Evolutionary conservation across 2,888 invertebrate species (phyloP), one percentile per base, ranked within the genome.

Genomic region (Pollenia griseotomentosa): DNA sequence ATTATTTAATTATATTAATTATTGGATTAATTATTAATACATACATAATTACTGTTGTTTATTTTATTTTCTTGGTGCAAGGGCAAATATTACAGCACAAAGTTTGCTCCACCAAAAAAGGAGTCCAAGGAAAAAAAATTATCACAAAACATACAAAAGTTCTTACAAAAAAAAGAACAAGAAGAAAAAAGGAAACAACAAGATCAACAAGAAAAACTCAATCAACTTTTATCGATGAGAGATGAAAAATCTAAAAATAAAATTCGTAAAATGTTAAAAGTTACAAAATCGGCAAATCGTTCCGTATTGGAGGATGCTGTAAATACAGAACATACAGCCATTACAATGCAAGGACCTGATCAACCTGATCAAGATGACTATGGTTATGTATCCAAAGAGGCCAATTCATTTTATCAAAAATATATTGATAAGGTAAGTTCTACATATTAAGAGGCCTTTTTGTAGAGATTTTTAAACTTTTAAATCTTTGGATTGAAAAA

Each of bases 331-430:
- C 96, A 97, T 89, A 97, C 97, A 14, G 96, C 96, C 5, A 95
- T 97, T 6, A 97, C 97, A 0, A 93, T 96, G 51, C 95, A 95
- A 70, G 97, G 97, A 0, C 96, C 96, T 0, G 95, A 96, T 1
- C 97, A 97, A 90, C 97, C 97, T 0, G 98, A 98, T 90, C 97
- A 97, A 91, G 98, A 98, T 94, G 98, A 98, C 91, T 98, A 98
- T 91, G 98, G 98, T 0, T 98, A 97, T 91, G 97, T 97, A 55
- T 98, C 98, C 0, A 96, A 96, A 90, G 96, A 96, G 92, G 96
- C 97, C 1, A 95, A 97, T 61, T 96, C 96, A 44, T 95, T 96
- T 89, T 97, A 97, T 92, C 95, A 96, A 89, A 97, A 97, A 93
- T 96, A 98, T 94, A 97, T 98, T 95, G 96, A 96, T 89, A 97